These are phyloP conservation scores for Cetoscarus ocellatus DNA, from an alignment of 2,797 vertebrate species.

Conservation along the genomic window DNA sequence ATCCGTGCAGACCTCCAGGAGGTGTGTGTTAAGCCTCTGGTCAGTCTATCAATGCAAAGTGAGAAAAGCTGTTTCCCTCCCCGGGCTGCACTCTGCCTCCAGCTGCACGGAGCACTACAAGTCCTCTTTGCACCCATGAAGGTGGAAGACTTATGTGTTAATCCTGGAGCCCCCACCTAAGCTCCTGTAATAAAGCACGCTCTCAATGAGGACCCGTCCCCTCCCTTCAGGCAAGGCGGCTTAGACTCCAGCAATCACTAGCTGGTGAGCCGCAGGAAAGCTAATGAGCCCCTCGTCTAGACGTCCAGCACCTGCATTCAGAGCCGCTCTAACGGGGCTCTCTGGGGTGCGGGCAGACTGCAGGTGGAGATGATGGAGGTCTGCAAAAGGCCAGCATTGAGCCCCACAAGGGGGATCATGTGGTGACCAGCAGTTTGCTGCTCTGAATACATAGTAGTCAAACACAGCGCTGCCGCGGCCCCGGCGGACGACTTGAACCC, in stretches of 20 bases:
- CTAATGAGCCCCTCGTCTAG: constrained; percentile 86
- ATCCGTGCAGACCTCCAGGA: constrained; percentile 77
- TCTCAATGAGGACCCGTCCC: constrained; percentile 86
- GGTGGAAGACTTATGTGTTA: constrained; percentile 85
- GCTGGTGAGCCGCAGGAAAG: constrained; percentile 83
- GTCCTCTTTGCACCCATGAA: constrained; percentile 80
- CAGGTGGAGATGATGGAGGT: constrained; percentile 80
- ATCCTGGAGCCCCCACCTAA: constrained; percentile 81
- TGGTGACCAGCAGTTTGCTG: constrained; percentile 67
- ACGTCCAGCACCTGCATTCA: constrained; percentile 82
- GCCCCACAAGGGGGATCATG: constrained; percentile 66
- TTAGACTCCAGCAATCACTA: constrained; percentile 84
- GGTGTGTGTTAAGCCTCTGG: constrained; percentile 79
- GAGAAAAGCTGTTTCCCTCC: constrained; percentile 79
- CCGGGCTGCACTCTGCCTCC: constrained; percentile 64
- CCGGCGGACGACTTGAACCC: constrained; percentile 58
- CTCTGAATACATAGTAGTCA: constrained; percentile 72
- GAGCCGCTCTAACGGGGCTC: constrained; percentile 63
- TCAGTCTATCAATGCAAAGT: constrained; percentile 83
- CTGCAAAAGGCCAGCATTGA: constrained; percentile 71
- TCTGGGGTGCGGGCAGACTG: constrained; percentile 74
- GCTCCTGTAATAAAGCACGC: constrained; percentile 85
- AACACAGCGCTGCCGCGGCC: constrained; percentile 39
- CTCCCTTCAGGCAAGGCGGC: constrained; percentile 75
- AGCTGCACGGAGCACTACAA: constrained; percentile 72